These are phyloP conservation scores for Anguilla rostrata DNA, from an alignment of 2,113 vertebrate genomes.

Conservation along the genomic window DNA sequence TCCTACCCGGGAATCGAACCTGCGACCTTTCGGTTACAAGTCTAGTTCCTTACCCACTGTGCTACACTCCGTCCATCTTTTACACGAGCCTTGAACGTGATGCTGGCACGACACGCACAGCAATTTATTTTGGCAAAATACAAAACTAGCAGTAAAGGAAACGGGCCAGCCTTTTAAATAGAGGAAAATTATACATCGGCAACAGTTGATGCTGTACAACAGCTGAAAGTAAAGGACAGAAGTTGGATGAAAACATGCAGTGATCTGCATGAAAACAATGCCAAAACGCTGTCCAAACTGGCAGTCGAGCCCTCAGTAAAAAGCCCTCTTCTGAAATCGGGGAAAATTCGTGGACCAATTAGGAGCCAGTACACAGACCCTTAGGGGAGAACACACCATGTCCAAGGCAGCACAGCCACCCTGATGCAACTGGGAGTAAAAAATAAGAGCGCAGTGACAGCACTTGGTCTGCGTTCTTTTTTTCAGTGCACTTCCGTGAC, in stretches of 20 bases:
- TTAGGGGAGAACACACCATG: not conserved
- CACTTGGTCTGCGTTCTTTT: not conserved
- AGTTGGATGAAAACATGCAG: not conserved
- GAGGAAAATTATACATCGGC: too few relatives aligned
- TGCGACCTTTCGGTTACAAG: too few relatives aligned
- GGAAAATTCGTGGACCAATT: not conserved
- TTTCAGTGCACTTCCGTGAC: not conserved
- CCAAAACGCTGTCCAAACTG: not conserved
- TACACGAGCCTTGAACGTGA: too few relatives aligned
- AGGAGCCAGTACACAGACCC: not conserved
- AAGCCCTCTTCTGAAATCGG: not conserved
- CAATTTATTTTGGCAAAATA: too few relatives aligned
- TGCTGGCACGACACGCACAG: too few relatives aligned
- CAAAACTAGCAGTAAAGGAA: too few relatives aligned
- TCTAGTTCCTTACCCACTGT: too few relatives aligned
- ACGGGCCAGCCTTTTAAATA: too few relatives aligned
- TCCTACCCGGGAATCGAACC: too few relatives aligned
- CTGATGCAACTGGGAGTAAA: not conserved
- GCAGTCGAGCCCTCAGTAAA: not conserved
- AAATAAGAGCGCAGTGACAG: not conserved
- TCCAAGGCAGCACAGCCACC: not conserved
- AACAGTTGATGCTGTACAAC: not conserved
- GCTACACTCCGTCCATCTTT: too few relatives aligned
- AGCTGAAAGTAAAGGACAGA: not conserved
- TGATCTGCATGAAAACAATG: not conserved